Percentiles rank a stretch among this genome's conserved stretches.
Evolutionary conservation across 2,888 invertebrate species (phyloP).

Genomic region (Caenorhabditis becei): DNA sequence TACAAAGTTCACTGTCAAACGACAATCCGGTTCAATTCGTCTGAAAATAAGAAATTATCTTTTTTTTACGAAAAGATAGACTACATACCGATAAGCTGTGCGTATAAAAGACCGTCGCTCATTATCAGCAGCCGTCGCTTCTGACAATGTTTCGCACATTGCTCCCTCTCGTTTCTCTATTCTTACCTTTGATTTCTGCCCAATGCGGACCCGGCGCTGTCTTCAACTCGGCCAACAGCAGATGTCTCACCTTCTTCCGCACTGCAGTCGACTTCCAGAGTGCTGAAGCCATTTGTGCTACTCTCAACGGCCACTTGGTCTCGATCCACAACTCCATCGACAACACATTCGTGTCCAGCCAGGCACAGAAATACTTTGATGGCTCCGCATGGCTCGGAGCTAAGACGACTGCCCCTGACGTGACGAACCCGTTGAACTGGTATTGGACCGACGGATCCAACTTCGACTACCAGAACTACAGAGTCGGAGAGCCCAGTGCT

Average conservation of each 20-base stretch:
- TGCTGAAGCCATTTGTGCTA: slow-evolving; percentile 52
- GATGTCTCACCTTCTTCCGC: slow-evolving; percentile 48
- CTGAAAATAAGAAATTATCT: slow-evolving; percentile 34
- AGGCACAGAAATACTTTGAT: slow-evolving; percentile 45
- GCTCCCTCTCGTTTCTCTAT: slow-evolving; percentile 15
- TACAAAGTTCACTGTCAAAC: neutral
- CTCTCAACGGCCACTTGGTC: slow-evolving; percentile 41
- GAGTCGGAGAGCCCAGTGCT: slow-evolving; percentile 42
- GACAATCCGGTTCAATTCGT: slow-evolving; percentile 12
- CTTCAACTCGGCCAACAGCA: slow-evolving; percentile 17
- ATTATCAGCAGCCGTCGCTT: slow-evolving; percentile 50
- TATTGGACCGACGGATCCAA: slow-evolving; percentile 56
- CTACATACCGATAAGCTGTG: slow-evolving; percentile 20
- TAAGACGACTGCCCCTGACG: slow-evolving; percentile 52
- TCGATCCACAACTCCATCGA: slow-evolving; percentile 56
- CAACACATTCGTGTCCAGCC: slow-evolving; percentile 41
- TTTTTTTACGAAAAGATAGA: slow-evolving; percentile 32
- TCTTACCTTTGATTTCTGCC: slow-evolving; percentile 47
- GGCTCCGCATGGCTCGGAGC: slow-evolving; percentile 54
- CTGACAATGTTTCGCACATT: slow-evolving; percentile 29
- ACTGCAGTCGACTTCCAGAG: slow-evolving; percentile 34
- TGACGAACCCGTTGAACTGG: slow-evolving; percentile 59
- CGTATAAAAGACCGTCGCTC: slow-evolving; percentile 38
- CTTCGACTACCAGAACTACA: slow-evolving; percentile 57
- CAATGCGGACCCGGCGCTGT: slow-evolving; percentile 56